A percentile compares a stretch with the other conserved stretches of the same genome.
phyloP scores from a whole-genome alignment of 37 sponge, comb jelly and placozoan species.

The Geodia barretti region DNA sequence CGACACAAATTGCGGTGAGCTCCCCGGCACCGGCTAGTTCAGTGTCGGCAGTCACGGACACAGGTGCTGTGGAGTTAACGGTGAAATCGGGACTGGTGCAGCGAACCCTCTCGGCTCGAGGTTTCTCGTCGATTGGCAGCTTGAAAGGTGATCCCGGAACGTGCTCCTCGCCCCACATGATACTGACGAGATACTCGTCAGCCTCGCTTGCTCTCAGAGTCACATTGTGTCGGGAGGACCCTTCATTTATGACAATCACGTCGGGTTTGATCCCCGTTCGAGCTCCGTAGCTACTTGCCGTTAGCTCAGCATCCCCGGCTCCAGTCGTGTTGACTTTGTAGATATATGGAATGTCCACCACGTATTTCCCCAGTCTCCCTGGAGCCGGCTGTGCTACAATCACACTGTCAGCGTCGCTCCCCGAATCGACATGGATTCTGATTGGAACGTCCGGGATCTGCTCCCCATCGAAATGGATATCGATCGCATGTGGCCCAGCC shows the following conservation, averaged over 20 bases:
- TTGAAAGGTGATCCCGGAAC: slow-evolving; percentile 71
- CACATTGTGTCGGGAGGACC: slow-evolving; percentile 34
- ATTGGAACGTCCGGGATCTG: slow-evolving; percentile 50
- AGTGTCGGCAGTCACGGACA: slow-evolving; percentile 34
- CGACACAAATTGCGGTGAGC: slow-evolving; percentile 45
- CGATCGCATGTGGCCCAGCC: slow-evolving; percentile 55
- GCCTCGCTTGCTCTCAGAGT: slow-evolving; percentile 30
- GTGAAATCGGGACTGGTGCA: slow-evolving; percentile 43
- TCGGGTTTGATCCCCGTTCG: slow-evolving; percentile 33
- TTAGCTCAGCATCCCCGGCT: slow-evolving; percentile 38
- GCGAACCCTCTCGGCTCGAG: slow-evolving; percentile 33
- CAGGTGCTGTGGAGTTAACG: slow-evolving; percentile 26
- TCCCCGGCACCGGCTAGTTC: slow-evolving; percentile 70
- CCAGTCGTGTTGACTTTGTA: slow-evolving; percentile 49
- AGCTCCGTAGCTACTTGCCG: slow-evolving; percentile 28
- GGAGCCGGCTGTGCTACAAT: slow-evolving; percentile 49
- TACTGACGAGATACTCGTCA: slow-evolving; percentile 47
- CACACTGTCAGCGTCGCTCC: slow-evolving; percentile 29
- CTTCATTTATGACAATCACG: slow-evolving; percentile 23
- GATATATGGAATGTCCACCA: slow-evolving; percentile 37
- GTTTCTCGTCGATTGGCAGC: slow-evolving; percentile 47
- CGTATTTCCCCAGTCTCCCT: slow-evolving; percentile 37
- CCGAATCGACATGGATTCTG: slow-evolving; percentile 47
- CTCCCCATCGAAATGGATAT: slow-evolving; percentile 60
- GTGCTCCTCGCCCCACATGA: slow-evolving; percentile 62